Conservation (phyloP, 2,113 vertebrate species). For the Parus major region DNA sequence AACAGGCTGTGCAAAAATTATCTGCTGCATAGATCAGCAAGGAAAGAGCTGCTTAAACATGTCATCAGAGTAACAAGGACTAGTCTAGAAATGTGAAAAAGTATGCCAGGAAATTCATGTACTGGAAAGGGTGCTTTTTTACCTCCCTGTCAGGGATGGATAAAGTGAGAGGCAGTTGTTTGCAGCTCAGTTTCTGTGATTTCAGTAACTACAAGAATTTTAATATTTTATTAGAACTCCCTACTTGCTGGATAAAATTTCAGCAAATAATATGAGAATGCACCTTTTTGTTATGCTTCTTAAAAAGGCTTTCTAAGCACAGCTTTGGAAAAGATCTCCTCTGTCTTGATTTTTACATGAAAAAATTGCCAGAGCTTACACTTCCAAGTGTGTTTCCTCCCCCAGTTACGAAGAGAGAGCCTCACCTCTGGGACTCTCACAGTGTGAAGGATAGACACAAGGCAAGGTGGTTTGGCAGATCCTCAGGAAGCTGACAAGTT, state of each 20-base stretch:
- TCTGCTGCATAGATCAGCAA: constrained; percentile 18
- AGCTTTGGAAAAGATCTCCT: background rate
- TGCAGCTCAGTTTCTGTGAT: background rate
- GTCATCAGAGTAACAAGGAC: background rate
- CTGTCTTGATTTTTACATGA: background rate
- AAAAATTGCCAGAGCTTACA: background rate
- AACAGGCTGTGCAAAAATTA: constrained; percentile 26
- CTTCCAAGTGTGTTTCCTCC: background rate
- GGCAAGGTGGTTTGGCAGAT: background rate
- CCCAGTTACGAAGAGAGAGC: background rate
- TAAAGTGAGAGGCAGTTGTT: background rate
- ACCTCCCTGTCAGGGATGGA: background rate
- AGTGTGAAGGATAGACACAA: background rate
- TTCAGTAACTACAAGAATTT: background rate
- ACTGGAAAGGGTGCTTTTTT: background rate
- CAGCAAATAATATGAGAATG: background rate
- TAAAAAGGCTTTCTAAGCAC: background rate
- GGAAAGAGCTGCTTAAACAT: background rate
- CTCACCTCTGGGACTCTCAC: background rate
- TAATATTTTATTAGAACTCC: background rate
- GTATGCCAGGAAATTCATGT: background rate
- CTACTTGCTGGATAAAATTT: background rate
- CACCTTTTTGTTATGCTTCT: background rate
- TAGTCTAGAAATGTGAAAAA: background rate
- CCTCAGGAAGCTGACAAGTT: background rate